Evolutionary conservation across 2,888 invertebrate species (phyloP), one percentile per base, ranked within the genome.

Genomic region (Drepanosiphum platanoidis): DNA sequence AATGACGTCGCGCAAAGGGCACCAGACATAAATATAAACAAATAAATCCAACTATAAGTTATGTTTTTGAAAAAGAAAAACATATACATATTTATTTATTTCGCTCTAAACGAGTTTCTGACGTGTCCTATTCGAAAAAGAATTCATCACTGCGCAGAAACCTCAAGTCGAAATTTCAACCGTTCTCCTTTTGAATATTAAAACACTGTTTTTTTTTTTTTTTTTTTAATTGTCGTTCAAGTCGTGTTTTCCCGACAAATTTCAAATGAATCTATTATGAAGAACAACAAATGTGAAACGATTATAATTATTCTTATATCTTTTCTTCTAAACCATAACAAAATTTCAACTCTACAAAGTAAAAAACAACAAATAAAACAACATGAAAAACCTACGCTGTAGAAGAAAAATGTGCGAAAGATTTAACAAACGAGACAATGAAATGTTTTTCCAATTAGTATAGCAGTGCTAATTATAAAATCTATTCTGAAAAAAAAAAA

Each of bases 11-110:
- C 27, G 77, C 18, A 39, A 39, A 61, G 18, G 22, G 1, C 42
- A 22, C 30, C 36, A n/a, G 70, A 71, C 22, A 71, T 15, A 71
- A 71, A 74, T 46, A 46, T 46, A 74, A 52, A 74, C 32, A 46
- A 74, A 74, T 74, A 32, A 74, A 74, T 52, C 46, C 22, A 3
- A 46, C 32, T 74, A 58, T 46, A 75, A 72, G 72, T 72, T 18
- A 18, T 9, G 18, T 42, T 46, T 52, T 39, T 22, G 5, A 74
- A 22, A 11, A 72, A 72, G 46, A 30, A 32, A 46, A 30, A 22
- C 9, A 15, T 52, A 2, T 34, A 22, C 27, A n/a, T 61, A n/a
- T 75, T 74, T 22, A 32, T 75, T 75, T 75, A 27, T 75, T 58
- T 34, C 13, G 22, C 5, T 5, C 46, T 3, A 32, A 42, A 46